Evolutionary conservation across 2,797 vertebrate genomes (phyloP).

Genomic region (Malacoctenus gilli): DNA sequence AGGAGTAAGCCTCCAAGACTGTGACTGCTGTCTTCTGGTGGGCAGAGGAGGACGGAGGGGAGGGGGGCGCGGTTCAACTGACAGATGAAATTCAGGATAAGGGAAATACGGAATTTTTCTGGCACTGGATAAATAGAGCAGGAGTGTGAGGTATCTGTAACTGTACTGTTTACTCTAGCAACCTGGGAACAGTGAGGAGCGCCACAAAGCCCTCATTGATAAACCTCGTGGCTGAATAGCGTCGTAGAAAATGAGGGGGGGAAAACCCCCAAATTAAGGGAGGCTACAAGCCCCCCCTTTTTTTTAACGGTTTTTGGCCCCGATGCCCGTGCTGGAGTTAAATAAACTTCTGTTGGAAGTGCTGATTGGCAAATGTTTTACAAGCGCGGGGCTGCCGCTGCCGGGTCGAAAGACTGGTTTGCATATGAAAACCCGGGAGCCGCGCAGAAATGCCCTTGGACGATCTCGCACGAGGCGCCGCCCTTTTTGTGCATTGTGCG

Average conservation of each 20-base stretch:
- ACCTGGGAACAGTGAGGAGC: slow-evolving; percentile 67
- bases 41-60: too few species aligned
- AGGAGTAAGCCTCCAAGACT: slow-evolving; percentile 32
- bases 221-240: slow-evolving; percentile 74
- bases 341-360: slow-evolving; percentile 72
- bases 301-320: slow-evolving; percentile 73
- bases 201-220: slow-evolving; percentile 84
- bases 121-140: slow-evolving; percentile 73
- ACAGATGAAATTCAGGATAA: slow-evolving; percentile 71
- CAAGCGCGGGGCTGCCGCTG: slow-evolving; percentile 47
- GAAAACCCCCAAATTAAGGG: slow-evolving; percentile 65
- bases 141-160: slow-evolving; percentile 73
- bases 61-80: slow-evolving; percentile 64
- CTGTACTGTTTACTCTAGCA: slow-evolving; percentile 76
- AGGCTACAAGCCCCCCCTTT: slow-evolving; percentile 59
- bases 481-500: slow-evolving; percentile 66
- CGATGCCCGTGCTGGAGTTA: slow-evolving; percentile 63
- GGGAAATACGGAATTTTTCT: slow-evolving; percentile 66
- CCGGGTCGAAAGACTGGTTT: slow-evolving; percentile 64
- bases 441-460: slow-evolving; percentile 58
- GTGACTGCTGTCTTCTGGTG: slow-evolving; percentile 36
- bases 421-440: slow-evolving; percentile 75
- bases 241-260: slow-evolving; percentile 73
- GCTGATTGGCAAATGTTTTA: slow-evolving; percentile 65
- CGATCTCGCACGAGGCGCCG: slow-evolving; percentile 59